Conservation (phyloP, 2,113 vertebrate species). For the Zosterops borbonicus region DNA sequence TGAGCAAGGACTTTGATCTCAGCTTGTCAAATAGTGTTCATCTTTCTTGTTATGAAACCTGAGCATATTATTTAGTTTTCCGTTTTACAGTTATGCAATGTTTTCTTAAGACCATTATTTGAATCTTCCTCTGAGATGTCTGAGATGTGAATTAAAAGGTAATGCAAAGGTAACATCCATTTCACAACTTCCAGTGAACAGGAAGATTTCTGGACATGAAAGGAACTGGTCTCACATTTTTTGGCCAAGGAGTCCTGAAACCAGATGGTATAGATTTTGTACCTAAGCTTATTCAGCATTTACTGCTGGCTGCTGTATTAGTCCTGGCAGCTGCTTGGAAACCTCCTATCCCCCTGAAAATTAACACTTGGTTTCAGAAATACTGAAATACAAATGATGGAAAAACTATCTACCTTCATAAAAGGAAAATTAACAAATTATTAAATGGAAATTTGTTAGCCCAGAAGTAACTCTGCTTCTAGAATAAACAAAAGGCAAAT, state of each 20-base stretch:
- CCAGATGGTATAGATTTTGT: conserved; percentile 68
- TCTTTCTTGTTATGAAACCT: neutral
- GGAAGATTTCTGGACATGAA: conserved; percentile 49
- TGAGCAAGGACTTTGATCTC: conserved; percentile 25
- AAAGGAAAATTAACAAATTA: neutral
- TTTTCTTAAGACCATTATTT: conserved; percentile 28
- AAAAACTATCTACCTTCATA: conserved; percentile 41
- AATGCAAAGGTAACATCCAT: conserved; percentile 51
- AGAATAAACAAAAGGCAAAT: neutral
- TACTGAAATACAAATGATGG: conserved; percentile 41
- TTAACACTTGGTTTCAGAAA: conserved; percentile 70
- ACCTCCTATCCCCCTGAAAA: conserved; percentile 68
- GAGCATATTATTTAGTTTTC: neutral
- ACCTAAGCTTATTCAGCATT: conserved; percentile 69
- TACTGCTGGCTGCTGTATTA: conserved; percentile 65
- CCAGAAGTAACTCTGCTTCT: neutral
- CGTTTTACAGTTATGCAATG: neutral
- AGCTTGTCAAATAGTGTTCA: conserved; percentile 1
- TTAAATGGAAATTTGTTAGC: conserved; percentile 15
- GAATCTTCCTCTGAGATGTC: conserved; percentile 11
- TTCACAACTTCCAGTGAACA: conserved; percentile 1
- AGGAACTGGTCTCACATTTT: conserved; percentile 38
- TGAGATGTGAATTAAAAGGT: conserved; percentile 47
- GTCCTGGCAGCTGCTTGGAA: conserved; percentile 61
- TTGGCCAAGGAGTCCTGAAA: conserved; percentile 42